These are phyloP conservation scores for Peribatodes rhomboidaria DNA, from an alignment of 2,888 invertebrate genomes.

Conservation along the genomic window DNA sequence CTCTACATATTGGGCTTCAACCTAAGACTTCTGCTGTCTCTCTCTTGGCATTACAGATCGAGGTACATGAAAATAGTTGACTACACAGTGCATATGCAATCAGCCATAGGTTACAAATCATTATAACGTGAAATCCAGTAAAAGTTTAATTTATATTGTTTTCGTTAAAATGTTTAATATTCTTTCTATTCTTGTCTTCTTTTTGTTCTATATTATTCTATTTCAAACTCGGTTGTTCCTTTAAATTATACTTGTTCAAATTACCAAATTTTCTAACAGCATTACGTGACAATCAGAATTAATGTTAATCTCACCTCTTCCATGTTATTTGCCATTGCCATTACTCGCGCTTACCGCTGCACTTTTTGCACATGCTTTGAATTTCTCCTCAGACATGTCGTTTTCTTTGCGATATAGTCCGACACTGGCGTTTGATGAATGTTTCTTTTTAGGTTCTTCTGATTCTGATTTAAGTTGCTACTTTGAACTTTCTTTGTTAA, in stretches of 20 bases:
- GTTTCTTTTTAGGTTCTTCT: constrained; percentile 29
- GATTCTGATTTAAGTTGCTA: background rate
- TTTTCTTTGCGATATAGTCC: constrained; percentile 56
- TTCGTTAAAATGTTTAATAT: background rate
- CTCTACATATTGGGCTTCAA: constrained; percentile 14
- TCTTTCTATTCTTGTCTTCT: background rate
- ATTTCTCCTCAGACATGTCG: constrained; percentile 61
- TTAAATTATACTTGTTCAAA: background rate
- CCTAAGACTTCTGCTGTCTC: background rate
- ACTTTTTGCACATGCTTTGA: constrained; percentile 52
- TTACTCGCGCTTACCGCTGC: constrained; percentile 15
- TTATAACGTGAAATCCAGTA: background rate
- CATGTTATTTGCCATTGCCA: constrained; percentile 4
- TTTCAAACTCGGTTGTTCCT: background rate
- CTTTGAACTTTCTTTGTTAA: background rate
- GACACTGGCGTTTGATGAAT: constrained; percentile 52
- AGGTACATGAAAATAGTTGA: background rate
- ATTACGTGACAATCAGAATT: constrained; percentile 11
- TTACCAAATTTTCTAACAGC: background rate
- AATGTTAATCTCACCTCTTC: constrained; percentile 3
- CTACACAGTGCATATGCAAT: background rate
- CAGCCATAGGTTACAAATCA: background rate
- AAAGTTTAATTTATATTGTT: background rate
- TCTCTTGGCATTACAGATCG: background rate
- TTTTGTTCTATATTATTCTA: background rate